Base-by-base conservation (phyloP, 2,113 vertebrate genomes). In the Albula goreensis region DNA sequence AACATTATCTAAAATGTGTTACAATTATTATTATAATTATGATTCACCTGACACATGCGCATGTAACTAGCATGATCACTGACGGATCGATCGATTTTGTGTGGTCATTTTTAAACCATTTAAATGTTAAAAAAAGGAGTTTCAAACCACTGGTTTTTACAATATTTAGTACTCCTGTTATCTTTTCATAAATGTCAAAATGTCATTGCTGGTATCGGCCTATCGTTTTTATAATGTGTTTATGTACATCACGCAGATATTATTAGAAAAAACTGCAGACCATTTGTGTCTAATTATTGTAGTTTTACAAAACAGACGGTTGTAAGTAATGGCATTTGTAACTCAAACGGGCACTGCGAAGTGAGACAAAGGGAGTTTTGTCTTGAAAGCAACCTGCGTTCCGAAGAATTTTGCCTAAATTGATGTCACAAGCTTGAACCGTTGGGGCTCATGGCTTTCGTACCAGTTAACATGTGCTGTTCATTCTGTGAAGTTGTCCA, bases 401-500 rank as follows among this genome's bases (percentile, higher is more conserved):
- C 87, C 85, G 8, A 13, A 50, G 63, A 78, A 84, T 83, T 15
- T 49, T 31, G 60, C n/a, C 22, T 89, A 94, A 70, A 95, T 93
- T 91, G 85, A 82, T 93, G 89, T 95, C 94, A 95, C 92, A 93
- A 92, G 94, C 19, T 15, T 60, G 70, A 66, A 78, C 63, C 77
- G 31, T 81, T 13, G 22, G 77, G 60, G 48, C 77, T 48, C 41
- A 2, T 60, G 12, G 2, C 74, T 41, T 81, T 77, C 50, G 5
- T 57, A 77, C 31, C 51, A 17, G 60, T 2, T 17, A 84, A 70
- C 5, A 19, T 17, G 57, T 19, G 60, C 50, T 15, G 50, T 17
- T 70, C 13, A 70, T n/a, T 8, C 60, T n/a, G 82, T 17, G 41
- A 78, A 5, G 25, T 70, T n/a, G 8, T 52, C 5, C n/a, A 50